Evolutionary conservation across 2,888 invertebrate genomes (phyloP).

Genomic region (Drosophila kuntzei): DNA sequence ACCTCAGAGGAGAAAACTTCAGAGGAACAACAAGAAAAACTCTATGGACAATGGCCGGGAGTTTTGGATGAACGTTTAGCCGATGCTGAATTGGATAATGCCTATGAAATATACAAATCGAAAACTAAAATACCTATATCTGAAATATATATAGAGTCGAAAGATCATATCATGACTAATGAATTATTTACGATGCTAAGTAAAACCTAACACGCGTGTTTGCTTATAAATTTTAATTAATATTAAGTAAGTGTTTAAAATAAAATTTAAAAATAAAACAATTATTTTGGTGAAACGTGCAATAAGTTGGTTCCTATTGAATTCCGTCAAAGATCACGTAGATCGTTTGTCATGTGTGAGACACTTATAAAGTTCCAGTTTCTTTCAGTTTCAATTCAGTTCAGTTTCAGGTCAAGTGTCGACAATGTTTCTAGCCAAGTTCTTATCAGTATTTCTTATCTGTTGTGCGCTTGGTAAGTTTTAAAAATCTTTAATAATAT

Average conservation of each 20-base stretch:
- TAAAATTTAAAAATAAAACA: slow-evolving; percentile 37
- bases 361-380: slow-evolving; percentile 54
- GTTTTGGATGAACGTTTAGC: slow-evolving; percentile 57
- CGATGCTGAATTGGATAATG: slow-evolving; percentile 67
- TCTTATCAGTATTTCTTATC: slow-evolving; percentile 44
- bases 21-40: slow-evolving; percentile 13
- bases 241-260: slow-evolving; percentile 4
- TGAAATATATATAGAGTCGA: neutral
- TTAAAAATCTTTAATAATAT: neutral
- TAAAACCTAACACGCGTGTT: neutral
- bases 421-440: slow-evolving; percentile 52
- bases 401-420: slow-evolving; percentile 19
- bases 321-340: slow-evolving; percentile 68
- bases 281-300: slow-evolving; percentile 62
- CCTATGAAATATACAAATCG: slow-evolving; percentile 29
- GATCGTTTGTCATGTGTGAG: slow-evolving; percentile 19
- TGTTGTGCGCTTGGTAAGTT: slow-evolving; percentile 26
- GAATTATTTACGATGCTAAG: neutral
- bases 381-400: slow-evolving; percentile 42
- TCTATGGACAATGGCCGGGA: slow-evolving; percentile 42
- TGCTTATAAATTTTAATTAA: neutral
- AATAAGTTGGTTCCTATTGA: slow-evolving; percentile 52
- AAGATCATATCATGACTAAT: neutral
- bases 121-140: neutral
- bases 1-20: neutral